Evolutionary conservation across 2,888 invertebrate genomes (phyloP), one percentile per base, ranked within the genome.

Genomic region (Coecobrya sp.): DNA sequence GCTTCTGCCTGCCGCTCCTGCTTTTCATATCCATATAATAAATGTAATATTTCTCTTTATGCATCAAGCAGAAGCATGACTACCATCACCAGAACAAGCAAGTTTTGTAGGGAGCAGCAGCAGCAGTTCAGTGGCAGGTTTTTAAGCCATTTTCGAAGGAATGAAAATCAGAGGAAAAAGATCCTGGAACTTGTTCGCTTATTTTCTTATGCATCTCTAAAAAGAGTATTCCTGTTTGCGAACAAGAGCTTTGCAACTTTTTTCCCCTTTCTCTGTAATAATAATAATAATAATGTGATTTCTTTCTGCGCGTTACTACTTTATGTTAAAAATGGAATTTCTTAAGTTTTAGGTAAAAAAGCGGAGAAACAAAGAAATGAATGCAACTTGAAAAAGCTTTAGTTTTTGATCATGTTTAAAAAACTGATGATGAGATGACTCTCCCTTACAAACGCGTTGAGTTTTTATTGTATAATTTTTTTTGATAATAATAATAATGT

Each of bases 181-280:
- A 88, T 88, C 81, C 88, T 88, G 88, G 88, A 88, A 52, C 81
- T 88, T 88, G 79, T 36, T 68, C 62, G 36, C 86, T 45, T 76
- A 22, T 25, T 87, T 85, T 88, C 25, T 88, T 62, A 19, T 82
- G 82, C 55, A 42, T 13, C 82, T 62, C 62, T 82, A 25, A 81
- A 85, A 81, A 68, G 36, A 11, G 49, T 62, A 79, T 87, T 85
- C 59, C 36, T 87, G 81, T 88, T 81, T 87, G 45, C 52, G 42
- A 87, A 79, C n/a, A 36, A 62, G 55, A 73, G 87, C 62, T 59
- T 76, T 81, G 55, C 65, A 62, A 88, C 79, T 88, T 62, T 79
- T 87, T 87, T 59, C 59, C 16, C 19, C 36, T 13, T 22, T 13
- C 70, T 70, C 25, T 13, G 45, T 45, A 13, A 25, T 13, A 5